phyloP scores from a whole-genome alignment of 2,888 invertebrate species.

The Malacosoma neustria region DNA sequence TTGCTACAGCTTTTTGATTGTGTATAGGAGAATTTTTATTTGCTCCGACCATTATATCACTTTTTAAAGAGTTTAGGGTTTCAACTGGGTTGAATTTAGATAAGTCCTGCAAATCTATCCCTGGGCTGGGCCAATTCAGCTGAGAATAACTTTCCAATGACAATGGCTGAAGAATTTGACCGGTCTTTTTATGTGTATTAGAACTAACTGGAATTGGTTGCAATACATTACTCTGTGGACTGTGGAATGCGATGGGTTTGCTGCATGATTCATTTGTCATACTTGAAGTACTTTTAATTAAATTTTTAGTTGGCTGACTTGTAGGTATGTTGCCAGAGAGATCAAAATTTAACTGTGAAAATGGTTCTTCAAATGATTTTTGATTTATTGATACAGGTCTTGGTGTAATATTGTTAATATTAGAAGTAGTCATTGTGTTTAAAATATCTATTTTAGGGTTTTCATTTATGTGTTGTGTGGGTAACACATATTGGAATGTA shows the following conservation, averaged over 20 bases:
- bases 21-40: slow-evolving; percentile 55
- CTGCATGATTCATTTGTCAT: slow-evolving; percentile 16
- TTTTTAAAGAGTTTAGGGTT: slow-evolving; percentile 57
- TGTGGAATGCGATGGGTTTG: slow-evolving; percentile 16
- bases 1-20: slow-evolving; percentile 24
- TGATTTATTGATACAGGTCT: too few species aligned
- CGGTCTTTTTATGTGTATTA: slow-evolving; percentile 31
- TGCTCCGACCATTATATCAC: slow-evolving; percentile 36
- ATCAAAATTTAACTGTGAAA: slow-evolving; percentile 24
- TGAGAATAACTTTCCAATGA: slow-evolving; percentile 68
- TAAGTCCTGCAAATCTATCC: slow-evolving; percentile 65
- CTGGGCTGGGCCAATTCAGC: slow-evolving; percentile 79
- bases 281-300: slow-evolving; percentile 21
- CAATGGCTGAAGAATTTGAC: slow-evolving; percentile 65
- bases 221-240: slow-evolving; percentile 25
- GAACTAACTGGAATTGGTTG: slow-evolving; percentile 35
- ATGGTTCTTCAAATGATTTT: slow-evolving; percentile 19
- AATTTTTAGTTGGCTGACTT: slow-evolving; percentile 20
- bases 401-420: slow-evolving; percentile 10
- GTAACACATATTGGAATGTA: slow-evolving; percentile 57
- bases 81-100: slow-evolving; percentile 68
- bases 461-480: slow-evolving; percentile 19
- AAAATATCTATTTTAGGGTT: too few species aligned
- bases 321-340: slow-evolving; percentile 42
- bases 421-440: slow-evolving; percentile 18